Percentiles rank a stretch among this genome's conserved stretches.
These are phyloP conservation scores for Gastrophryne carolinensis DNA, from an alignment of 2,797 vertebrate genomes.

Conservation along the genomic window DNA sequence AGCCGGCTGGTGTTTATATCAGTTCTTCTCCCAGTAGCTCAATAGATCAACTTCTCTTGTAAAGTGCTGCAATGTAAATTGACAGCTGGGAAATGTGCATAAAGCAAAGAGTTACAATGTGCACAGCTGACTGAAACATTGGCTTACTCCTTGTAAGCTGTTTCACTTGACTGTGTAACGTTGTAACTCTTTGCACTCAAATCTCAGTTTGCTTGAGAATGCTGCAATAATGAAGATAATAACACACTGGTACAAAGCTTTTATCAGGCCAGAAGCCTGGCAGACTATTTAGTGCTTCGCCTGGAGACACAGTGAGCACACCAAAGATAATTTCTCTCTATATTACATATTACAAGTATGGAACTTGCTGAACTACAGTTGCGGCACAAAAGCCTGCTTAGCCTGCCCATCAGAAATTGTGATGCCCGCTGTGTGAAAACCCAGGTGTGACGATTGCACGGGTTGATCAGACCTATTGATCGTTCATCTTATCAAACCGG, in stretches of 20 bases:
- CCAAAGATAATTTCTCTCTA: not conserved
- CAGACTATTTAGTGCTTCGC: conserved; percentile 28
- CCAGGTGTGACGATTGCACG: too few relatives aligned
- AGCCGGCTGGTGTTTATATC: conserved; percentile 50
- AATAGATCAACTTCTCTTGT: conserved; percentile 54
- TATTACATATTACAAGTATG: not conserved
- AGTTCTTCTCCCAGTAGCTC: conserved; percentile 52
- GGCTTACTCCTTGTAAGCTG: conserved; percentile 50
- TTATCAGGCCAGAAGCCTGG: conserved; percentile 24
- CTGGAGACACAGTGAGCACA: conserved; percentile 10
- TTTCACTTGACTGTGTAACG: conserved; percentile 47
- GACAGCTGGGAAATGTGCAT: conserved; percentile 54
- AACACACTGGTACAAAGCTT: conserved; percentile 15
- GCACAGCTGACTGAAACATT: conserved; percentile 53
- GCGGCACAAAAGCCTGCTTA: too few relatives aligned
- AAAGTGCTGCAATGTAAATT: conserved; percentile 54
- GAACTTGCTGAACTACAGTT: not conserved
- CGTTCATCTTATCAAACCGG: too few relatives aligned
- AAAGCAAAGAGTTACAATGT: conserved; percentile 54
- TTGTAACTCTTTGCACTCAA: conserved; percentile 49
- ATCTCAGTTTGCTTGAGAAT: conserved; percentile 13
- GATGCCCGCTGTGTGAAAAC: too few relatives aligned
- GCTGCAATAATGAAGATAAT: conserved; percentile 26
- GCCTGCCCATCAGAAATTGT: too few relatives aligned
- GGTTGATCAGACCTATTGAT: too few relatives aligned